phyloP scores from a whole-genome alignment of 2,888 invertebrate species.

The Oxytorus armatus region DNA sequence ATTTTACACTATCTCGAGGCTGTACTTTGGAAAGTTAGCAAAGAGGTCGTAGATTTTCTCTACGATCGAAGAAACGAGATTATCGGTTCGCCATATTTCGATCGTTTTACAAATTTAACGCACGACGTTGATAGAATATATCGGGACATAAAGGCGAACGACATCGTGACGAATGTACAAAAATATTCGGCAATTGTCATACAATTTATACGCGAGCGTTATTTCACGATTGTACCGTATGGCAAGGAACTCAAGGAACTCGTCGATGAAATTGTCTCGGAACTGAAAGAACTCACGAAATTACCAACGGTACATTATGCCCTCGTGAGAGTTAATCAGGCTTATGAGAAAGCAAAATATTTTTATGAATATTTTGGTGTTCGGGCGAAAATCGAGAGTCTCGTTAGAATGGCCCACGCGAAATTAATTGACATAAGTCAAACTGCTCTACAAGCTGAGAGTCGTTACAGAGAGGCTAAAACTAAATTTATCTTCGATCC shows the following conservation, averaged over 20 bases:
- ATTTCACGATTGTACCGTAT: conserved; percentile 89
- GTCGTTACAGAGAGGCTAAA: conserved; percentile 92
- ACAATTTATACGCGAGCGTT: conserved; percentile 89
- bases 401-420: conserved; percentile 88
- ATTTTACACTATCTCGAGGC: conserved; percentile 91
- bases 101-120: conserved; percentile 91
- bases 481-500: conserved; percentile 95
- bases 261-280: conserved; percentile 87
- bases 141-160: conserved; percentile 91
- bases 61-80: conserved; percentile 92
- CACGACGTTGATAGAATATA: conserved; percentile 92
- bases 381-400: conserved; percentile 88
- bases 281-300: conserved; percentile 87
- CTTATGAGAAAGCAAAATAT: conserved; percentile 88
- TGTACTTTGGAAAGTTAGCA: conserved; percentile 90
- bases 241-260: conserved; percentile 88
- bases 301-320: conserved; percentile 87
- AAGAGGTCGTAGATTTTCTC: conserved; percentile 92
- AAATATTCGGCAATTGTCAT: conserved; percentile 90
- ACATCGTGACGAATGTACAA: conserved; percentile 91
- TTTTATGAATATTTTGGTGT: conserved; percentile 92
- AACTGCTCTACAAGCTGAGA: conserved; percentile 93
- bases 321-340: conserved; percentile 86
- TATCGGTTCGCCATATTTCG: conserved; percentile 92
- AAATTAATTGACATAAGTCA: conserved; percentile 90